phyloP scores from a whole-genome alignment of 2,113 vertebrate species.

The Pseudolaguvia tuberculata region DNA sequence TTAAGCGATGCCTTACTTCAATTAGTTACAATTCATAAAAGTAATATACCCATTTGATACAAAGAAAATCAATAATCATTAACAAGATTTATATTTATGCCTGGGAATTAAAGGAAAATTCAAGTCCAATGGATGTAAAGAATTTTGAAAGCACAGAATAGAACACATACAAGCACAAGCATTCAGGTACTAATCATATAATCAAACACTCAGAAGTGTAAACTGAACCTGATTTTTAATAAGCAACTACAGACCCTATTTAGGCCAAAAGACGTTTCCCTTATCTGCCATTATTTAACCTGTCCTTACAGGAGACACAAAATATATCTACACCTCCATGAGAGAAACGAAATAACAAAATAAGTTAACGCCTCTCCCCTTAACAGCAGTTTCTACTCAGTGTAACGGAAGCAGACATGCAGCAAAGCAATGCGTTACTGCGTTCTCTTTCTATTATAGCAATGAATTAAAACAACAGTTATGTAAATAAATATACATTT shows the following conservation, averaged over 20 bases:
- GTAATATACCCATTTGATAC: background rate
- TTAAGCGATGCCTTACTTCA: constrained; percentile 86
- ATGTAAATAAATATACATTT: background rate
- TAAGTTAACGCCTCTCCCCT: background rate
- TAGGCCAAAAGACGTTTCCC: background rate
- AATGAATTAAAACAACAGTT: background rate
- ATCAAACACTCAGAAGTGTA: constrained; percentile 7
- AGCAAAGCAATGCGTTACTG: background rate
- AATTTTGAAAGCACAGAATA: constrained; percentile 1
- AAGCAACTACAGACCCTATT: background rate
- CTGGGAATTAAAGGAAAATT: background rate
- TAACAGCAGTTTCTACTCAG: background rate
- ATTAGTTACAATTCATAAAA: background rate
- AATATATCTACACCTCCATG: background rate
- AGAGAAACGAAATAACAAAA: background rate
- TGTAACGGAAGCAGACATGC: background rate
- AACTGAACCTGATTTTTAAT: constrained; percentile 1
- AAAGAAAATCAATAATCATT: background rate
- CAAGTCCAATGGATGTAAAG: background rate
- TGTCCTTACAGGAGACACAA: background rate
- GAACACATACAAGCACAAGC: constrained; percentile 21
- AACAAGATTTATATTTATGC: background rate
- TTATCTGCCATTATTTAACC: background rate
- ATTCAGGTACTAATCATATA: background rate
- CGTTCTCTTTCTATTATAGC: background rate